Conservation (phyloP, 2,888 invertebrate genomes). For the Empis livida region DNA sequence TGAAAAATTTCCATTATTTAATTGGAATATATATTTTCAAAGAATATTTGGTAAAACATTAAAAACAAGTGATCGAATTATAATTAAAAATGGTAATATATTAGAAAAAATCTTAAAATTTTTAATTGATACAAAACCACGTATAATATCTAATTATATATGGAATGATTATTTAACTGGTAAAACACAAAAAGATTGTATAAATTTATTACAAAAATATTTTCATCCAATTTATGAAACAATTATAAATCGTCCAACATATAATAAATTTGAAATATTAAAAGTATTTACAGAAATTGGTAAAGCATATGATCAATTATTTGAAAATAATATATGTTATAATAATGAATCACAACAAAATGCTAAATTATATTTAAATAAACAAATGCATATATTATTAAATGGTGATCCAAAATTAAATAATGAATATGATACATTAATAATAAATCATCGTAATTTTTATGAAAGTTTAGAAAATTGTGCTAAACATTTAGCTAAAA, state of each 20-base stretch:
- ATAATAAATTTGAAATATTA: conserved; percentile 23
- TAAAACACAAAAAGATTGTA: conserved; percentile 20
- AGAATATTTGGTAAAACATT: conserved; percentile 23
- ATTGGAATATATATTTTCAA: conserved; percentile 29
- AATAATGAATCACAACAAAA: conserved; percentile 28
- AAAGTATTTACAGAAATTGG: conserved; percentile 27
- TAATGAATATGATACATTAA: conserved; percentile 19
- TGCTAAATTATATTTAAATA: conserved; percentile 24
- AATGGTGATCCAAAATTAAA: conserved; percentile 26
- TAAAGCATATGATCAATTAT: conserved; percentile 21
- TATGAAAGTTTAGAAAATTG: conserved; percentile 29
- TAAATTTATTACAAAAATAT: conserved; percentile 20
- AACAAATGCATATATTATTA: conserved; percentile 25
- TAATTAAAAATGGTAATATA: conserved; percentile 22
- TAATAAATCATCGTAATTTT: conserved; percentile 24
- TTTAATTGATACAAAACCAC: conserved; percentile 22
- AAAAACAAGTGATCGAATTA: conserved; percentile 20
- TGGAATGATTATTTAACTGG: conserved; percentile 31
- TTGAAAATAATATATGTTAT: conserved; percentile 24
- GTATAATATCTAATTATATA: conserved; percentile 26
- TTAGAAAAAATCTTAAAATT: conserved; percentile 22
- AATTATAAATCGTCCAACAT: conserved; percentile 22
- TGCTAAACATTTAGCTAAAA: conserved; percentile 20
- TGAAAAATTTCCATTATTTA: conserved; percentile 18
- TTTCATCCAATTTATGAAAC: conserved; percentile 25